phyloP scores from a whole-genome alignment of 2,888 invertebrate genomes.

The Hydrotaea diabolus region DNA sequence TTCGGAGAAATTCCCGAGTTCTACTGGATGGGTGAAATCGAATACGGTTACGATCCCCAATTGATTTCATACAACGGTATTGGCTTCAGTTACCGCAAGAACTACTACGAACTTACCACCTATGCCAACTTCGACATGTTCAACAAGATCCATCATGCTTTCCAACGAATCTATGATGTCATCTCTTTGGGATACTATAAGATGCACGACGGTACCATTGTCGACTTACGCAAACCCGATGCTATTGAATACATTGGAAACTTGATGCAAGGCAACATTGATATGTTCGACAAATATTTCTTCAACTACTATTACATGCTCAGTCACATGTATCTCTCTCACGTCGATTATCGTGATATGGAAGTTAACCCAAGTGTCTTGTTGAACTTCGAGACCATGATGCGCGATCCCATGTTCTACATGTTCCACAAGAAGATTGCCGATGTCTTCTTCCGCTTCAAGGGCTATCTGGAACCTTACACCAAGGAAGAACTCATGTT shows the following conservation, averaged over 20 bases:
- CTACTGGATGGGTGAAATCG: conserved; percentile 81
- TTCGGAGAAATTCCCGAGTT: conserved; percentile 84
- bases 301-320: conserved; percentile 70
- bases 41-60: conserved; percentile 84
- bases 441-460: conserved; percentile 83
- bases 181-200: conserved; percentile 81
- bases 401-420: conserved; percentile 88
- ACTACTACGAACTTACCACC: conserved; percentile 81
- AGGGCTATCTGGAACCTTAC: conserved; percentile 83
- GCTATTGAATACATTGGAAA: conserved; percentile 83
- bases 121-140: conserved; percentile 74
- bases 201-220: conserved; percentile 69
- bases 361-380: conserved; percentile 83
- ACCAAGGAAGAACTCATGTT: conserved; percentile 83
- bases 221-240: conserved; percentile 75
- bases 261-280: conserved; percentile 82
- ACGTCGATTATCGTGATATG: conserved; percentile 68
- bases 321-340: conserved; percentile 66
- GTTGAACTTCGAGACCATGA: conserved; percentile 84
- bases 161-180: conserved; percentile 81
- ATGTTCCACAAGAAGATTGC: conserved; percentile 84
- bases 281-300: conserved; percentile 72
- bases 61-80: conserved; percentile 85
- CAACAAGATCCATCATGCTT: conserved; percentile 68
- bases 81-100: conserved; percentile 84